phyloP scores from a whole-genome alignment of 2,888 invertebrate genomes.

The Agrotis exclamationis region DNA sequence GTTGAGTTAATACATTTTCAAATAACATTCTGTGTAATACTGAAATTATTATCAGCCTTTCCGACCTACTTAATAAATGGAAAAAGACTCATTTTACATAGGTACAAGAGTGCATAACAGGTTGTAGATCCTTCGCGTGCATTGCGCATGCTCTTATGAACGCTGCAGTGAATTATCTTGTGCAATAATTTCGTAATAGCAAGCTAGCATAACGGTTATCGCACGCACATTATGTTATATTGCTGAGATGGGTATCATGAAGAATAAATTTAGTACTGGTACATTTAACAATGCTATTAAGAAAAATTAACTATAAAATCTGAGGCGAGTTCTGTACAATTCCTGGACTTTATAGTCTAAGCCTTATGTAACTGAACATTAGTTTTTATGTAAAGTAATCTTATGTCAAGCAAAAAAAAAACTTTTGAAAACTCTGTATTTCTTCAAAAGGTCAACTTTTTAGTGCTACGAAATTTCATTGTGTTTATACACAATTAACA shows the following conservation, averaged over 20 bases:
- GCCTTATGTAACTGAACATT: neutral
- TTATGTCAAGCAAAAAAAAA: no score
- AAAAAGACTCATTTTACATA: neutral
- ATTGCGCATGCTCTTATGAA: slow-evolving; percentile 15
- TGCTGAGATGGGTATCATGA: slow-evolving; percentile 7
- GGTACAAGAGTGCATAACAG: slow-evolving; percentile 20
- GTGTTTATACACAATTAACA: neutral
- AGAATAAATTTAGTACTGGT: slow-evolving; percentile 5
- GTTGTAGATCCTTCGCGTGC: neutral
- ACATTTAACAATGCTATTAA: neutral
- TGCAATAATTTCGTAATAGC: slow-evolving; percentile 48
- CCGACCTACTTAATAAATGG: no score
- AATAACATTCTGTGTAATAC: no score
- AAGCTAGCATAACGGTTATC: slow-evolving; percentile 27
- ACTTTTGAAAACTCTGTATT: neutral
- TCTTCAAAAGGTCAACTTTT: neutral
- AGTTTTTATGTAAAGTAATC: neutral
- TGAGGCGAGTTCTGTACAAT: neutral
- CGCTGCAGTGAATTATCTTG: slow-evolving; percentile 32
- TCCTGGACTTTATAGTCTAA: neutral
- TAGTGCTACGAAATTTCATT: neutral
- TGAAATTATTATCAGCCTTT: neutral
- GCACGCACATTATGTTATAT: slow-evolving; percentile 13
- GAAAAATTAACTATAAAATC: neutral
- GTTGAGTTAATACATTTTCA: neutral